phyloP scores from a whole-genome alignment of 2,113 vertebrate species.

The Erinaceus europaeus region DNA sequence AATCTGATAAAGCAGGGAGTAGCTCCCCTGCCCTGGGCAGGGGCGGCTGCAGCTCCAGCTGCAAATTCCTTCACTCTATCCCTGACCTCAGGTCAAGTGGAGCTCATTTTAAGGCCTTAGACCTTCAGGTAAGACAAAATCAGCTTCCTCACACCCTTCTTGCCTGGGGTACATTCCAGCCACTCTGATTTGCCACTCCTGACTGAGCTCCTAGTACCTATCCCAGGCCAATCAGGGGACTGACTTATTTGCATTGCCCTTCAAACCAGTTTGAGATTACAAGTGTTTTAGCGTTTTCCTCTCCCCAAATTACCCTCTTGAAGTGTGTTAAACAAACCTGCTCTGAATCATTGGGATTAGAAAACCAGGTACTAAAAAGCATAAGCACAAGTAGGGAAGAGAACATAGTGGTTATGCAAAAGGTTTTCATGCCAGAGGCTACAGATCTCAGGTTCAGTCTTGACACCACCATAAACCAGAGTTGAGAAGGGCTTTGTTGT shows the following conservation, averaged over 20 bases:
- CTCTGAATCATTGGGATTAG: neutral
- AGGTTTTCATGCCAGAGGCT: too few species aligned
- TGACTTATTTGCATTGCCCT: neutral
- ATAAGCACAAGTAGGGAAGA: too few species aligned
- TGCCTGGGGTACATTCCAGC: neutral
- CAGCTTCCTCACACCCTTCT: neutral
- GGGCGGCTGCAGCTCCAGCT: too few species aligned
- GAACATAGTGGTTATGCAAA: too few species aligned
- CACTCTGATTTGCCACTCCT: neutral
- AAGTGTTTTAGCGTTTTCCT: neutral
- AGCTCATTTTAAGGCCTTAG: neutral
- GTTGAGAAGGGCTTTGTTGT: too few species aligned
- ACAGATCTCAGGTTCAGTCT: too few species aligned
- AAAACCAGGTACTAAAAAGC: neutral
- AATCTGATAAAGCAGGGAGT: neutral
- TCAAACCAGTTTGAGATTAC: neutral
- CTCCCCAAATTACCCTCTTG: neutral
- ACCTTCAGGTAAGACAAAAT: neutral
- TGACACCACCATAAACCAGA: too few species aligned
- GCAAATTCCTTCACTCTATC: neutral
- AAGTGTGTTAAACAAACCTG: neutral
- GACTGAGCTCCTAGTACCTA: neutral
- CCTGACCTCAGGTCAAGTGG: fast-evolving
- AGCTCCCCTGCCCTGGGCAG: neutral
- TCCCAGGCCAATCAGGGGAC: neutral